Evolutionary conservation across 2,888 invertebrate species (phyloP).

Genomic region (Gastrophysa polygoni): DNA sequence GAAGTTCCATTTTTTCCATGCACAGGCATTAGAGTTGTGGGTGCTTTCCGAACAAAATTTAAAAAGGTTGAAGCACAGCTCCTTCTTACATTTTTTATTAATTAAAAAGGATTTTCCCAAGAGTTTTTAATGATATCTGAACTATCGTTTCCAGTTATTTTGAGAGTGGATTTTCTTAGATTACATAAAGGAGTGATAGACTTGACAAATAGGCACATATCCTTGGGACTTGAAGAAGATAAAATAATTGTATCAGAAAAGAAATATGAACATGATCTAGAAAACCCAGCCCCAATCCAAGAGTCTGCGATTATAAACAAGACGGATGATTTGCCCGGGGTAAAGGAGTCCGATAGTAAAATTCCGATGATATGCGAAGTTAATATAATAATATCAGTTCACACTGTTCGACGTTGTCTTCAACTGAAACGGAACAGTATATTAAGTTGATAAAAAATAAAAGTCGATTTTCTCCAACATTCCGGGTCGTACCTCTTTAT

Average conservation of each 20-base stretch:
- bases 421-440: background rate
- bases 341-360: background rate
- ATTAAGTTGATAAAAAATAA: background rate
- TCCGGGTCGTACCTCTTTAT: conserved; percentile 14
- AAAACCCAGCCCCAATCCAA: background rate
- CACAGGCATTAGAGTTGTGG: conserved; percentile 10
- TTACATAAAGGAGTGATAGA: background rate
- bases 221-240: background rate
- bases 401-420: background rate
- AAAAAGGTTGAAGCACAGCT: conserved; percentile 1
- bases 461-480: conserved; percentile 6
- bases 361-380: no score
- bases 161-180: conserved; percentile 6
- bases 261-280: background rate
- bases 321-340: no score
- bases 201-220: background rate
- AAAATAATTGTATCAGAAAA: background rate
- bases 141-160: background rate
- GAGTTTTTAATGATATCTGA: conserved; percentile 3
- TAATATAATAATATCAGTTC: background rate
- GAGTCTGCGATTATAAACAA: background rate
- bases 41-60: conserved; percentile 6
- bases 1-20: conserved; percentile 4
- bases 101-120: background rate
- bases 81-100: background rate